Evolutionary conservation across 2,888 invertebrate genomes (phyloP), one percentile per base, ranked within the genome.

Genomic region (Mythimna vitellina): DNA sequence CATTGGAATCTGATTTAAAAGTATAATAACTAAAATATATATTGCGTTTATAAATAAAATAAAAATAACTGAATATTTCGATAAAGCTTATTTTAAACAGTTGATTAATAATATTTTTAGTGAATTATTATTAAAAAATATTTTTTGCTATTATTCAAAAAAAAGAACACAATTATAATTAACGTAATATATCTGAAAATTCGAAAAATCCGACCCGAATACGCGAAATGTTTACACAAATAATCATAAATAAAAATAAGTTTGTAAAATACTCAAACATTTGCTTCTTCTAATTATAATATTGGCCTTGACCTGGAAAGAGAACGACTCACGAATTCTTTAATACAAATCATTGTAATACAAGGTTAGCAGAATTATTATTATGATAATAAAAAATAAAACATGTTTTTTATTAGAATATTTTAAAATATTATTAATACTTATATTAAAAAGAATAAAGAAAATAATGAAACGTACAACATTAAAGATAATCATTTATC

Each of bases 241-340:
- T n/a, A 54, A 10, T 6, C 2, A 4, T 12, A 10, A 35, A 35
- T 65, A 61, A 60, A 57, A 62, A 70, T 17, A 46, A 57, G 7
- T 38, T 2, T 49, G 29, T 73, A 38, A 63, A 66, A 63, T 54
- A 17, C 42, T 73, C 12, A 38, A 9, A 64, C 3, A 29, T 6
- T 53, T 56, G 64, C n/a, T 42, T 46, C 46, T 64, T 69, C 38
- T 70, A 54, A 62, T 65, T 58, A 73, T 80, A 78, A 20, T 1
- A 20, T 54, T 42, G 2, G 1, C 66, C 76, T 66, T 77, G 54
- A 60, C 76, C 76, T 60, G 12, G 60, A 66, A 73, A 49, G 12
- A 77, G 46, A 74, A n/a, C 63, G 42, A 60, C n/a, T 60, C 80
- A 80, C 80, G 54, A 42, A 29, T 49, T 63, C 53, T 58, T 54